These are phyloP conservation scores for Rotaria socialis DNA, from an alignment of 2,888 invertebrate species.

Conservation along the genomic window DNA sequence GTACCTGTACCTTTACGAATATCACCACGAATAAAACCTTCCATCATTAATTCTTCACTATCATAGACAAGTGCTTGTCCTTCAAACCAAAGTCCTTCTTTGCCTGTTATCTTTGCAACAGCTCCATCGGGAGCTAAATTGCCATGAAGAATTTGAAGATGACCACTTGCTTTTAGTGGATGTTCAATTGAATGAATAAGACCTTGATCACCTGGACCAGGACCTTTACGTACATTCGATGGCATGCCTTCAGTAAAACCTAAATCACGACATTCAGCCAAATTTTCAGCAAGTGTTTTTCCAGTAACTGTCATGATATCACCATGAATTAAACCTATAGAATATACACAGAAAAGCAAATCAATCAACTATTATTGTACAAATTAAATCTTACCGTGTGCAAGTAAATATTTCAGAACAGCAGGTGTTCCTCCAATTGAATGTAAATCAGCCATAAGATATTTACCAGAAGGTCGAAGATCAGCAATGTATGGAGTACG, in stretches of 20 bases:
- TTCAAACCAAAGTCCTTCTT: conserved; percentile 43
- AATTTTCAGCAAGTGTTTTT: conserved; percentile 44
- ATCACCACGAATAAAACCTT: conserved; percentile 44
- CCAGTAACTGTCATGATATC: conserved; percentile 43
- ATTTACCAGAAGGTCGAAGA: conserved; percentile 40
- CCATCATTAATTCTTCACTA: conserved; percentile 44
- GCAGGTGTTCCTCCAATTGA: conserved; percentile 42
- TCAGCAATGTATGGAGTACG: conserved; percentile 43
- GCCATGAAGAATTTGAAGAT: conserved; percentile 42
- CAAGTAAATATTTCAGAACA: conserved; percentile 40
- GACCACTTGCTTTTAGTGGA: conserved; percentile 40
- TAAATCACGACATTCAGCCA: conserved; percentile 20
- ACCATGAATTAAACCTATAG: conserved; percentile 36
- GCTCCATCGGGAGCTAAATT: conserved; percentile 44
- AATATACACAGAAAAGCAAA: too few species aligned
- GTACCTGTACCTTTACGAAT: conserved; percentile 40
- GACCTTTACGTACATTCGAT: background rate
- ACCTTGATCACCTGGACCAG: conserved; percentile 38
- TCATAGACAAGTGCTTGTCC: conserved; percentile 45
- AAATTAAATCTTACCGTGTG: background rate
- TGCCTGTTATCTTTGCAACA: conserved; percentile 43
- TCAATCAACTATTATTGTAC: too few species aligned
- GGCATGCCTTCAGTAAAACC: background rate
- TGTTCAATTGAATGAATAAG: conserved; percentile 39
- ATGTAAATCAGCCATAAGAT: conserved; percentile 40